Conservation (phyloP, 2,888 invertebrate genomes). For the Brachypalpus laphriformis region DNA sequence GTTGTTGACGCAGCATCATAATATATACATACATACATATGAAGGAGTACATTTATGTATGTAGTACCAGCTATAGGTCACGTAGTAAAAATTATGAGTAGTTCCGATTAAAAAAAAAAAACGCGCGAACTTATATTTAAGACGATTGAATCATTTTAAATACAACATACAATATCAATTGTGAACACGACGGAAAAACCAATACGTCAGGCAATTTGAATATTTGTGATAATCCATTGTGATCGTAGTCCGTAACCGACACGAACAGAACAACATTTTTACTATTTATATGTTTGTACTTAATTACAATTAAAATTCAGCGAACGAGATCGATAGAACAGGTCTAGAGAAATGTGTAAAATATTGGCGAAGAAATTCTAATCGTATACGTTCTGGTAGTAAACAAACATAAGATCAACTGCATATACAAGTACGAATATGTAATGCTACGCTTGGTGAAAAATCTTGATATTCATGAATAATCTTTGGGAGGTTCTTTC, state of each 20-base stretch:
- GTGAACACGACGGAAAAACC: slow-evolving; percentile 1
- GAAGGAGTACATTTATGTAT: neutral
- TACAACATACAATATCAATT: neutral
- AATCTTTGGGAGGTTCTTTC: too few relatives aligned
- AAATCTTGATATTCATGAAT: too few relatives aligned
- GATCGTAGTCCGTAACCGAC: neutral
- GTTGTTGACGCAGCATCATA: neutral
- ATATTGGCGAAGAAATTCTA: too few relatives aligned
- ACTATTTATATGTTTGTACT: too few relatives aligned
- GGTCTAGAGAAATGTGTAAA: too few relatives aligned
- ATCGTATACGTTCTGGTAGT: too few relatives aligned
- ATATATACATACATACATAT: too few relatives aligned
- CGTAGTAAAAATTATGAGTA: neutral
- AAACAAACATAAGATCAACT: too few relatives aligned
- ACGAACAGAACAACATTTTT: neutral
- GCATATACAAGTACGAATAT: too few relatives aligned
- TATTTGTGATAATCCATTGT: neutral
- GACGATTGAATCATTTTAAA: neutral
- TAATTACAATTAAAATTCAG: too few relatives aligned
- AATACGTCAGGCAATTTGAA: neutral
- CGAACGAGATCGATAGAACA: too few relatives aligned
- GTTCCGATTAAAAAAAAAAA: neutral
- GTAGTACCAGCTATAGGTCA: neutral
- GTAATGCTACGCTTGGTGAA: too few relatives aligned
- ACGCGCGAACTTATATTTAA: neutral